Percentiles rank a stretch among this genome's conserved stretches.
phyloP scores from a whole-genome alignment of 2,113 vertebrate species.

The Prunella himalayana region DNA sequence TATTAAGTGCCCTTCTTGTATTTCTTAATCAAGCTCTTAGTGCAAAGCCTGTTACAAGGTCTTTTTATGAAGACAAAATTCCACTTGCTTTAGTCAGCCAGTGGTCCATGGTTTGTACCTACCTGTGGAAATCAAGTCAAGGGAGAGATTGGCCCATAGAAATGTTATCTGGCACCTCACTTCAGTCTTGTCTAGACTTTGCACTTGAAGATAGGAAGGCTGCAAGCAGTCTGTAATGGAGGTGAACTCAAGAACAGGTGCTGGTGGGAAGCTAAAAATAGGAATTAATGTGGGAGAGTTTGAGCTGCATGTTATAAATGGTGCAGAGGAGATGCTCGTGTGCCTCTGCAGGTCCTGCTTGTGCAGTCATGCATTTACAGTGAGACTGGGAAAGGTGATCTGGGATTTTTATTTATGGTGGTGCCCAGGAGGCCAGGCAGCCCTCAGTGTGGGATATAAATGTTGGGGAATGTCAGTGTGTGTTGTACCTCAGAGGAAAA shows the following conservation, averaged over 20 bases:
- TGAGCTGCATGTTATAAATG: not conserved
- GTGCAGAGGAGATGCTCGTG: not conserved
- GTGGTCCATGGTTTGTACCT: not conserved
- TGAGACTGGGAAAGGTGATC: not conserved
- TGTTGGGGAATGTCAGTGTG: not conserved
- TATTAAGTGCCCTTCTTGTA: not conserved
- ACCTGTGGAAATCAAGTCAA: not conserved
- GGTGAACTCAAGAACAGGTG: conserved; percentile 14
- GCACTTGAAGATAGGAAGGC: not conserved
- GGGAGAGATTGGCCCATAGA: not conserved
- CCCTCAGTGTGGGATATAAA: not conserved
- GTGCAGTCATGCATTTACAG: not conserved
- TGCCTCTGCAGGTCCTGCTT: not conserved
- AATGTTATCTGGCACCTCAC: not conserved
- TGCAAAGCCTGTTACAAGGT: not conserved
- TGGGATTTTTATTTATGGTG: not conserved
- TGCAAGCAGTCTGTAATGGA: not conserved
- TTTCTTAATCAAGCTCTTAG: not conserved
- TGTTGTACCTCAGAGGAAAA: not conserved
- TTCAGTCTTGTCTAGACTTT: not conserved
- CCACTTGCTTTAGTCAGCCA: not conserved
- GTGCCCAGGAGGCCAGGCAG: not conserved
- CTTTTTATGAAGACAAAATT: not conserved
- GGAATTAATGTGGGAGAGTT: not conserved
- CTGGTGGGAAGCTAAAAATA: conserved; percentile 25